phyloP scores from a whole-genome alignment of 2,797 vertebrate species.

The Pseudotriccus pelzelni region DNA sequence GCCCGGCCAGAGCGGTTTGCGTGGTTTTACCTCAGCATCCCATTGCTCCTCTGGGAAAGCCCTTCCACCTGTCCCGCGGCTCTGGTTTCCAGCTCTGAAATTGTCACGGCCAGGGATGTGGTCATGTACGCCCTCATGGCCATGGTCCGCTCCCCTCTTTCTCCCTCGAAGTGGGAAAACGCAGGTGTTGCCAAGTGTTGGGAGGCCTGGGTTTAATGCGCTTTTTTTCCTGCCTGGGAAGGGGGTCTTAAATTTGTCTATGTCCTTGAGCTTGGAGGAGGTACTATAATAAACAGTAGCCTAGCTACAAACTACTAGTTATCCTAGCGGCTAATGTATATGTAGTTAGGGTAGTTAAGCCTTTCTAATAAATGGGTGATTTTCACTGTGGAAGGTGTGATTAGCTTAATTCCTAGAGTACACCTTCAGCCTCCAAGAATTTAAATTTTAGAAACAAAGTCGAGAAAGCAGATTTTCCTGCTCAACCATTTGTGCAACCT shows the following conservation, averaged over 20 bases:
- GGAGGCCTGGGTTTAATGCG: fast-evolving
- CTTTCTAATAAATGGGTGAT: not conserved
- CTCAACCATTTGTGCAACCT: not conserved
- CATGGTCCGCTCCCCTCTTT: fast-evolving
- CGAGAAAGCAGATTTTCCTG: not conserved
- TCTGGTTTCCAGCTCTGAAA: not conserved
- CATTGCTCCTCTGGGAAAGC: fast-evolving
- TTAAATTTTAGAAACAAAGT: not conserved
- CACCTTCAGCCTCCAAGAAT: not conserved
- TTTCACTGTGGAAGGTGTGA: not conserved
- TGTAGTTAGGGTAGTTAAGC: not conserved
- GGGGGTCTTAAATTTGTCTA: fast-evolving
- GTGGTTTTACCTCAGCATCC: too few species aligned
- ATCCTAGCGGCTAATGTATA: fast-evolving
- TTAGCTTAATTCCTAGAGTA: not conserved
- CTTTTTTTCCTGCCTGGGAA: not conserved
- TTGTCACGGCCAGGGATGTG: too few species aligned
- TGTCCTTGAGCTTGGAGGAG: not conserved
- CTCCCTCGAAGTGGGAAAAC: fast-evolving
- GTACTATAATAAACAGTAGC: too few species aligned
- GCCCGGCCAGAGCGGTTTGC: fast-evolving
- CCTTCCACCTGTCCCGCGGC: fast-evolving
- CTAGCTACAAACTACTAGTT: not conserved
- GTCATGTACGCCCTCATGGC: fast-evolving
- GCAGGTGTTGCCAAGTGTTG: fast-evolving